Evolutionary conservation across 2,797 vertebrate species (phyloP).

Genomic region (Oophaga sylvatica): DNA sequence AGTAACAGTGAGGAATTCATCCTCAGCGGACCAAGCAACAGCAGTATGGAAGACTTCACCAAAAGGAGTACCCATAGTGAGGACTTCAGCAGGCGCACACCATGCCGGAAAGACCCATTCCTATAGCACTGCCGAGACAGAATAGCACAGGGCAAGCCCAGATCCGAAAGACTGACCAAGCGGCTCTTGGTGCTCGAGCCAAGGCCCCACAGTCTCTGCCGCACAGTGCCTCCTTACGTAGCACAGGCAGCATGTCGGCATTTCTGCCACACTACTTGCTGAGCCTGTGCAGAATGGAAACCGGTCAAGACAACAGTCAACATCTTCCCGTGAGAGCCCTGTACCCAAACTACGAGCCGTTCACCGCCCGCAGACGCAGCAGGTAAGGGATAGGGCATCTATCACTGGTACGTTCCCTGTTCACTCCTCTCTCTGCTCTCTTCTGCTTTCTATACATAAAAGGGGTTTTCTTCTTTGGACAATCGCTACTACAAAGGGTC

Average conservation of each 20-base stretch:
- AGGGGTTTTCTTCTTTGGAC: no score
- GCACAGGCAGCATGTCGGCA: slow-evolving; percentile 79
- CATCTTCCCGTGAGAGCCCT: slow-evolving; percentile 80
- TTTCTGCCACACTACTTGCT: slow-evolving; percentile 69
- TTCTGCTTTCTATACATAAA: background rate
- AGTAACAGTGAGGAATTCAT: slow-evolving; percentile 85
- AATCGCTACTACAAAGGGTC: no score
- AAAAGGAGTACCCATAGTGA: slow-evolving; percentile 82
- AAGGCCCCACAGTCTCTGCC: slow-evolving; percentile 77
- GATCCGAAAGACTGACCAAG: slow-evolving; percentile 83
- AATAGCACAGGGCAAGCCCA: slow-evolving; percentile 85
- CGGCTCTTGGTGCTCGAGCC: slow-evolving; percentile 76
- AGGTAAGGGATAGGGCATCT: slow-evolving; percentile 70
- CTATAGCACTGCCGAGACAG: slow-evolving; percentile 84
- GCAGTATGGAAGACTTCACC: slow-evolving; percentile 85
- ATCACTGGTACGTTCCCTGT: background rate
- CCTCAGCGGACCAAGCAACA: slow-evolving; percentile 83
- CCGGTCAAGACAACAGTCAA: slow-evolving; percentile 79
- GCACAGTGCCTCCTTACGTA: slow-evolving; percentile 81
- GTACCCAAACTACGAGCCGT: slow-evolving; percentile 78
- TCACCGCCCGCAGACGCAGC: slow-evolving; percentile 79
- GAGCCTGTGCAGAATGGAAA: slow-evolving; percentile 77
- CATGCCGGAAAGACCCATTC: slow-evolving; percentile 73
- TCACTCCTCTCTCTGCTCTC: background rate
- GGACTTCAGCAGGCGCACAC: slow-evolving; percentile 76